Percentiles rank a stretch among this genome's conserved stretches.
phyloP scores from a whole-genome alignment of 2,113 vertebrate genomes.

The Peromyscus polionotus region DNA sequence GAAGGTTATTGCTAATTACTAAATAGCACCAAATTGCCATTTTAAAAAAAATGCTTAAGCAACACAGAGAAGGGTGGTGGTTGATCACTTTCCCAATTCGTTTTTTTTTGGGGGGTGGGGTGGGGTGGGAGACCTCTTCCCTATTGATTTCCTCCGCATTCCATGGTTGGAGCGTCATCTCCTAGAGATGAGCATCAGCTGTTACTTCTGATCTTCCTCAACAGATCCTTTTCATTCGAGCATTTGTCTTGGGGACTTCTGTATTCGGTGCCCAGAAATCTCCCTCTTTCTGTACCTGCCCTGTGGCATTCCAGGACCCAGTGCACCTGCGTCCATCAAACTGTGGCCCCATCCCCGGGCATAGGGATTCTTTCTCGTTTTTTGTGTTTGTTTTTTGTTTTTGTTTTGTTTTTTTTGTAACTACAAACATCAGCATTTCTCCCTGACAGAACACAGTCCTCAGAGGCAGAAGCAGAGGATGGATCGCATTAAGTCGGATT shows the following conservation, averaged over 20 bases:
- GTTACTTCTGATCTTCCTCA: not conserved
- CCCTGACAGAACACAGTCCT: not conserved
- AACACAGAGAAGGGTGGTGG: not conserved
- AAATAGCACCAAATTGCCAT: not conserved
- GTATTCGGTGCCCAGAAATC: not conserved
- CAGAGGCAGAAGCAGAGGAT: not conserved
- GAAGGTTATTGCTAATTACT: not conserved
- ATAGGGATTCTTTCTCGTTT: not conserved
- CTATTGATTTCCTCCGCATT: not conserved
- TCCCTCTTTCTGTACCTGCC: not conserved
- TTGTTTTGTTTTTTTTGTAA: not conserved
- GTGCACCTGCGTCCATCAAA: not conserved
- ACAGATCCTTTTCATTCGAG: not conserved
- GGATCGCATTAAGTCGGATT: not conserved
- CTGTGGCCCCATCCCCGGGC: not conserved
- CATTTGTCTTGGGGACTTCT: not conserved
- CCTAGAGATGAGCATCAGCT: not conserved
- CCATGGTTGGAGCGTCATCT: not conserved
- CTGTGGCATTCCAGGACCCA: not conserved
- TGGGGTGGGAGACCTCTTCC: not conserved
- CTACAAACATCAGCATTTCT: not conserved
- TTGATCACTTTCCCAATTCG: not conserved
- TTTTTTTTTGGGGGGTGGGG: not conserved
- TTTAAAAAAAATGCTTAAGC: not conserved
- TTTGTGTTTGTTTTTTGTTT: not conserved